phyloP scores from a whole-genome alignment of 2,113 vertebrate genomes.

The Nipponia nippon region DNA sequence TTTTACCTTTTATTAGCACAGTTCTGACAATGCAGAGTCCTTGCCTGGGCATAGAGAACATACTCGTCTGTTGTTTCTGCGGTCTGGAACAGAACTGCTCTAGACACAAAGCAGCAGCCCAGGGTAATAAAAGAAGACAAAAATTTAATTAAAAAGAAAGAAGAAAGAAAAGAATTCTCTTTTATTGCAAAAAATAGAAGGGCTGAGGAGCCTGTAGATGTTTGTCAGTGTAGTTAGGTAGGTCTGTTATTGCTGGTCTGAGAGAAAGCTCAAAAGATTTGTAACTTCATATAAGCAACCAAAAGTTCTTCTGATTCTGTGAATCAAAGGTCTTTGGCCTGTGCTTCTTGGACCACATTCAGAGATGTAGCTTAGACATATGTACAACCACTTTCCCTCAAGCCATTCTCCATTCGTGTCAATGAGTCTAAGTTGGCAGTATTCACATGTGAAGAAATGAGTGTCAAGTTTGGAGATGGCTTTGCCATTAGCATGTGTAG shows the following conservation, averaged over 20 bases:
- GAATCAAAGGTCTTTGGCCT: background rate
- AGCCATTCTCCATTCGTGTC: background rate
- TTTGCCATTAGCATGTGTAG: background rate
- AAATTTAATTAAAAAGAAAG: slow-evolving; percentile 12
- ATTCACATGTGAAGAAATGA: background rate
- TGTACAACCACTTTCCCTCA: background rate
- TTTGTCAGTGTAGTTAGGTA: background rate
- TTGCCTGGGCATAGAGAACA: background rate
- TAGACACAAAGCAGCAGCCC: background rate
- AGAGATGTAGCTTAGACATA: background rate
- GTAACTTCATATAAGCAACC: background rate
- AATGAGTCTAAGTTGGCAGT: background rate
- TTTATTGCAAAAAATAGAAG: slow-evolving; percentile 11
- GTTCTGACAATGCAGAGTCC: background rate
- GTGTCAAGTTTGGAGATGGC: background rate
- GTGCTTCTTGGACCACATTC: background rate
- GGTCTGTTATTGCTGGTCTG: background rate
- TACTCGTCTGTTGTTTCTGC: background rate
- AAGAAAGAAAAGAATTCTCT: background rate
- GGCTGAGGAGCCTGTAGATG: background rate
- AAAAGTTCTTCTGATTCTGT: background rate
- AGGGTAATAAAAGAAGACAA: slow-evolving; percentile 19
- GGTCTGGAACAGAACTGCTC: background rate
- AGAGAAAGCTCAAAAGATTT: slow-evolving; percentile 9
- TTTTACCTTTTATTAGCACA: background rate